Conservation (phyloP, 2,113 vertebrate species). For the Agapornis roseicollis region DNA sequence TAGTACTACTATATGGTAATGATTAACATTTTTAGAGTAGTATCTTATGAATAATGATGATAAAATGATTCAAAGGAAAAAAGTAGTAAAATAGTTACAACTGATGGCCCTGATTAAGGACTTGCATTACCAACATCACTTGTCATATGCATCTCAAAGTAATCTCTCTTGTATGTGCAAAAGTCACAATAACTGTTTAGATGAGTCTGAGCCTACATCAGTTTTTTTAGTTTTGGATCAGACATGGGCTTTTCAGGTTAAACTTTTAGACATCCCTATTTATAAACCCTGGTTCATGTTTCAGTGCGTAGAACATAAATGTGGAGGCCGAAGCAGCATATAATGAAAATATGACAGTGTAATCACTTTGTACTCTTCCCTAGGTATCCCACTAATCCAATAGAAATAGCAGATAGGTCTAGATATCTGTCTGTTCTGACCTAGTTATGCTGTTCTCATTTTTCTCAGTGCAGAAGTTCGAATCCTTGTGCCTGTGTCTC, state of each 20-base stretch:
- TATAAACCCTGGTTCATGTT: neutral
- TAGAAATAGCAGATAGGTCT: neutral
- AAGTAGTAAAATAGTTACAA: neutral
- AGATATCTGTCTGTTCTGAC: neutral
- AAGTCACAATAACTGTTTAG: neutral
- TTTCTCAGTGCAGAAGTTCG: neutral
- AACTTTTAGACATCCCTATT: neutral
- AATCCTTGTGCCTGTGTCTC: neutral
- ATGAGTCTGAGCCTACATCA: neutral
- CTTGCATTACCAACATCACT: neutral
- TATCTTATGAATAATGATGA: neutral
- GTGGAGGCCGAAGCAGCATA: neutral
- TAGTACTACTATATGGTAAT: neutral
- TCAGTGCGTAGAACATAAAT: neutral
- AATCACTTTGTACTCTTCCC: neutral
- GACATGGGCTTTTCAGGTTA: neutral
- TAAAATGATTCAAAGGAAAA: neutral
- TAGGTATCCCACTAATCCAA: neutral
- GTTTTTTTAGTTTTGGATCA: neutral
- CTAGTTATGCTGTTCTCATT: fast-evolving
- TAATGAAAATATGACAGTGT: neutral
- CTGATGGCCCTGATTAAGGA: neutral
- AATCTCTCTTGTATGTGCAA: neutral
- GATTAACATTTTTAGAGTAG: neutral
- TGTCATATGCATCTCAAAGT: neutral